Percentiles rank a stretch among this genome's conserved stretches.
Conservation (phyloP, 1,140 invertebrate species). For the Meloidogyne exigua region DNA sequence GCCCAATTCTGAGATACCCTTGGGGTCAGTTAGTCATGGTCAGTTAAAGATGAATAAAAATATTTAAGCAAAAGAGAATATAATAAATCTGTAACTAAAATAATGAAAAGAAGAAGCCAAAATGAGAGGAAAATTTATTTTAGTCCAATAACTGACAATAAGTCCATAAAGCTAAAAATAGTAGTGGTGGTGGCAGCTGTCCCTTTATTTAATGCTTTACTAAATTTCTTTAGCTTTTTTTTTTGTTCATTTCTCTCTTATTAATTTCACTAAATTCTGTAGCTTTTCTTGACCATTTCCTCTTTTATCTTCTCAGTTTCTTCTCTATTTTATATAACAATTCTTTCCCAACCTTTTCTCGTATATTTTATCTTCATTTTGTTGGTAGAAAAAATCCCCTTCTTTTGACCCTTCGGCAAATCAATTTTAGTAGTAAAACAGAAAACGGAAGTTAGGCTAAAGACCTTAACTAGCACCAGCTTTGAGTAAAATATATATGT, state of each 20-base stretch:
- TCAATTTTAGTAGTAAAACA: too few species aligned
- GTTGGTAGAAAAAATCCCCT: too few species aligned
- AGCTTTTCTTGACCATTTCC: background rate
- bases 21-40: background rate
- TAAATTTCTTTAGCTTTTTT: background rate
- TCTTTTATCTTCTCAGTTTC: background rate
- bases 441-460: too few species aligned
- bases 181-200: background rate
- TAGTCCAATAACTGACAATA: background rate
- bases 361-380: too few species aligned
- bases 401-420: too few species aligned
- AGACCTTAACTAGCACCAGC: too few species aligned
- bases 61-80: background rate
- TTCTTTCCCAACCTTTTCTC: too few species aligned
- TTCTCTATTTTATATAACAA: too few species aligned
- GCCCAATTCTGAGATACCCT: background rate
- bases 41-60: background rate
- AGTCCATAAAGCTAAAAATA: background rate
- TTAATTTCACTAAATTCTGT: background rate
- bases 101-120: background rate
- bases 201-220: background rate
- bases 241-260: too few species aligned
- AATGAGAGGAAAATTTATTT: background rate
- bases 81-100: background rate
- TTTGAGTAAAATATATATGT: too few species aligned